phyloP scores from a whole-genome alignment of 53 echinoderm and acorn worm species.

The Arbacia lixula region DNA sequence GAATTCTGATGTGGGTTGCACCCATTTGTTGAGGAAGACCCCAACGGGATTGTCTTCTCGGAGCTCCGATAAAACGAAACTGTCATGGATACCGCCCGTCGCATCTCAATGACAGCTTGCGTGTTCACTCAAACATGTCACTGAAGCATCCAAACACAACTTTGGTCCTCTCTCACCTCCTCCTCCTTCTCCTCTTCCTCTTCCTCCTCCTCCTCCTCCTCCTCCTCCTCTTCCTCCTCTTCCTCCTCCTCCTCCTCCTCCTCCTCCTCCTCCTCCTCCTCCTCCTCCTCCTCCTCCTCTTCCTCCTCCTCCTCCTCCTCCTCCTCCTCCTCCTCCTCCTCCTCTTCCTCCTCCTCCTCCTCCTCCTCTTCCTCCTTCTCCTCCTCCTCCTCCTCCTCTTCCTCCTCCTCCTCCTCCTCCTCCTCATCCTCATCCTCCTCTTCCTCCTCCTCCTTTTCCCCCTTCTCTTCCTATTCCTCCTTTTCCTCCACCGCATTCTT shows the following conservation, averaged over 20 bases:
- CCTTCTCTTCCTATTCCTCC: background rate
- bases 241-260: background rate
- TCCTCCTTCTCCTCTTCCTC: background rate
- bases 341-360: background rate
- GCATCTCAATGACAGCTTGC: no score
- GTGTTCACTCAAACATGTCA: no score
- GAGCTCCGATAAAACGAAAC: no score
- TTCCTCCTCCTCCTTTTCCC: background rate
- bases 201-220: background rate
- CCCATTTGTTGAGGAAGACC: no score
- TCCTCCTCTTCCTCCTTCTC: background rate
- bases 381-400: background rate
- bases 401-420: background rate
- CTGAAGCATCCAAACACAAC: no score
- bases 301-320: background rate
- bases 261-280: background rate
- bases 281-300: background rate
- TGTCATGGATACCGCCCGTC: no score
- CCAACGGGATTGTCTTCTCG: no score
- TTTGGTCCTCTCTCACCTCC: background rate
- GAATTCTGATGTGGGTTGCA: no score
- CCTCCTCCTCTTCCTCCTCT: background rate
- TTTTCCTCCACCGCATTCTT: background rate
- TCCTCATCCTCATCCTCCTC: background rate
- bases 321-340: background rate